A percentile compares a stretch with the other conserved stretches of the same genome.
phyloP scores from a whole-genome alignment of 35 echinoderm and acorn worm genomes.

The Nesometra sesokonis region DNA sequence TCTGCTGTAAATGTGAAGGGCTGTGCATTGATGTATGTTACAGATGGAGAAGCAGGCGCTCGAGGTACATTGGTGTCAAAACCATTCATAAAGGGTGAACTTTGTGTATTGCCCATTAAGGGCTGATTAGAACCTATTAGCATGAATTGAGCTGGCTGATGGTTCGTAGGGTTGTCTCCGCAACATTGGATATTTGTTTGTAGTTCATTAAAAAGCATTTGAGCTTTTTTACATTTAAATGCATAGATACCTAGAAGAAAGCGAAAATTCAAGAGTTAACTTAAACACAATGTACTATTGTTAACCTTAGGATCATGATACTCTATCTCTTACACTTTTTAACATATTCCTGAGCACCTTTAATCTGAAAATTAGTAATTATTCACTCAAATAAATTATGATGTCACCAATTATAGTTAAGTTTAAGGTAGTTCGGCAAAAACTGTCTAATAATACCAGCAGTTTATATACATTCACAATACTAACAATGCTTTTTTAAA shows the following conservation, averaged over 20 bases:
- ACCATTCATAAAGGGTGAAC: neutral
- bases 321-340: too few relatives aligned
- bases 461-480: too few relatives aligned
- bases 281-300: too few relatives aligned
- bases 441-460: too few relatives aligned
- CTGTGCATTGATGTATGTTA: neutral
- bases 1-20: neutral
- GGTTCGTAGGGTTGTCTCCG: slow-evolving; percentile 7
- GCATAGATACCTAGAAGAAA: slow-evolving; percentile 76
- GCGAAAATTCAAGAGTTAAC: too few relatives aligned
- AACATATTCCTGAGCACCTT: too few relatives aligned
- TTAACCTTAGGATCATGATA: too few relatives aligned
- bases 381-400: too few relatives aligned
- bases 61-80: neutral
- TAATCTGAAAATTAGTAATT: too few relatives aligned
- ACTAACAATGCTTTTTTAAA: too few relatives aligned
- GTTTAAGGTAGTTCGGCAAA: too few relatives aligned
- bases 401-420: too few relatives aligned
- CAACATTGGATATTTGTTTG: slow-evolving; percentile 67
- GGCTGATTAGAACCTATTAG: neutral
- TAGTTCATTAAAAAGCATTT: slow-evolving; percentile 65
- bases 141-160: slow-evolving; percentile 34
- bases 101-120: neutral
- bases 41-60: neutral
- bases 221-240: slow-evolving; percentile 81